phyloP scores from a whole-genome alignment of 2,888 invertebrate species.

The Drosophila kuntzei region DNA sequence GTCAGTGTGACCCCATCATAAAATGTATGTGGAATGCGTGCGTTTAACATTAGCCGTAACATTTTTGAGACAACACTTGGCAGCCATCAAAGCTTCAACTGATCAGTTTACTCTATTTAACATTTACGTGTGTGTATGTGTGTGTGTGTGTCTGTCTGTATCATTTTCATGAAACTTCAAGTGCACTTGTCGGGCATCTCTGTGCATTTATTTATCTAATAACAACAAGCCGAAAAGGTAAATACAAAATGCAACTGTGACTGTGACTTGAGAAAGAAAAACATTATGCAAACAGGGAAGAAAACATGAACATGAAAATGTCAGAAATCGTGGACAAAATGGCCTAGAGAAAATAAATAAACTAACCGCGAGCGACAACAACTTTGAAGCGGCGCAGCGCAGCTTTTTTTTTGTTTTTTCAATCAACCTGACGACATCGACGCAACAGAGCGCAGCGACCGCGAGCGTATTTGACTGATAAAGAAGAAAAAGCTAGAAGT shows the following conservation, averaged over 20 bases:
- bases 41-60: slow-evolving; percentile 11
- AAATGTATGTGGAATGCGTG: neutral
- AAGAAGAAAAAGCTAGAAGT: slow-evolving; percentile 56
- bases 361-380: slow-evolving; percentile 18
- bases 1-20: slow-evolving; percentile 20
- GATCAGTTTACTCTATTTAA: slow-evolving; percentile 11
- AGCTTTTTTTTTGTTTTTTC: slow-evolving; percentile 51
- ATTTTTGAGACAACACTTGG: slow-evolving; percentile 2
- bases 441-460: slow-evolving; percentile 60
- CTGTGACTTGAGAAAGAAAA: slow-evolving; percentile 27
- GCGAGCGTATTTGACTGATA: slow-evolving; percentile 54
- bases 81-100: neutral
- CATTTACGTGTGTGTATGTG: slow-evolving; percentile 1
- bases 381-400: slow-evolving; percentile 11
- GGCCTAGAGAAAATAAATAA: slow-evolving; percentile 60
- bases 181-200: slow-evolving; percentile 68
- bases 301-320: slow-evolving; percentile 41
- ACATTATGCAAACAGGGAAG: slow-evolving; percentile 60
- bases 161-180: slow-evolving; percentile 25
- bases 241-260: slow-evolving; percentile 50
- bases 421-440: slow-evolving; percentile 54
- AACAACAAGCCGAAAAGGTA: slow-evolving; percentile 48
- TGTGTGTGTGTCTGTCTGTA: slow-evolving; percentile 6
- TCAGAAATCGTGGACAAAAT: slow-evolving; percentile 57
- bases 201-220: slow-evolving; percentile 44